phyloP scores from a whole-genome alignment of 2,113 vertebrate species.

The Prionailurus bengalensis region DNA sequence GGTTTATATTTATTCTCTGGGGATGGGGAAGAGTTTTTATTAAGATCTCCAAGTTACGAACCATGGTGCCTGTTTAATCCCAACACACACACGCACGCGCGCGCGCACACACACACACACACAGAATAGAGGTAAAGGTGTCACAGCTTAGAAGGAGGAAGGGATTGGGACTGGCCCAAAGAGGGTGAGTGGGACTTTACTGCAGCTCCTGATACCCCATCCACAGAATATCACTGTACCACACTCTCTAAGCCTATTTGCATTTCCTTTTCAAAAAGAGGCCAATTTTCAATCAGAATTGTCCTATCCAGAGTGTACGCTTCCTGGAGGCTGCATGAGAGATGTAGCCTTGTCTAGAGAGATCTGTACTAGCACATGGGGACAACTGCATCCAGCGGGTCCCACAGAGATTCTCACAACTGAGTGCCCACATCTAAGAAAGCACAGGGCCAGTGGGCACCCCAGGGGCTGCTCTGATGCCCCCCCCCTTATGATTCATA shows the following conservation, averaged over 20 bases:
- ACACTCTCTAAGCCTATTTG: background rate
- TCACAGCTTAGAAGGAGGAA: background rate
- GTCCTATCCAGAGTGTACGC: background rate
- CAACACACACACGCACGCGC: rapidly evolving
- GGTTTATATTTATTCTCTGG: background rate
- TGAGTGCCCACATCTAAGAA: background rate
- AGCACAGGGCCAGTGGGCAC: rapidly evolving
- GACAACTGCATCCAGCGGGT: no score
- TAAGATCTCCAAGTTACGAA: background rate
- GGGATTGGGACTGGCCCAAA: no score
- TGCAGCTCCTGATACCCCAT: background rate
- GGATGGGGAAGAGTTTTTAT: background rate
- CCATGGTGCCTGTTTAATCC: background rate
- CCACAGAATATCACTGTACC: background rate
- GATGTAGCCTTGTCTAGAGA: background rate
- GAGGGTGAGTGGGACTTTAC: background rate
- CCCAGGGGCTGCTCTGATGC: background rate
- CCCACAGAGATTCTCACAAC: background rate
- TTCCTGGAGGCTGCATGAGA: background rate
- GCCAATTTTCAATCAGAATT: background rate
- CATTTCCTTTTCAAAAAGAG: background rate
- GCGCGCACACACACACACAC: no score
- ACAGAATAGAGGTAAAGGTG: background rate
- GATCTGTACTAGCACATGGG: background rate
- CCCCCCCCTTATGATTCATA: rapidly evolving